Percentiles rank a stretch among this genome's conserved stretches.
These are phyloP conservation scores for Heterodera carotae DNA, from an alignment of 1,140 invertebrate genomes.

Conservation along the genomic window DNA sequence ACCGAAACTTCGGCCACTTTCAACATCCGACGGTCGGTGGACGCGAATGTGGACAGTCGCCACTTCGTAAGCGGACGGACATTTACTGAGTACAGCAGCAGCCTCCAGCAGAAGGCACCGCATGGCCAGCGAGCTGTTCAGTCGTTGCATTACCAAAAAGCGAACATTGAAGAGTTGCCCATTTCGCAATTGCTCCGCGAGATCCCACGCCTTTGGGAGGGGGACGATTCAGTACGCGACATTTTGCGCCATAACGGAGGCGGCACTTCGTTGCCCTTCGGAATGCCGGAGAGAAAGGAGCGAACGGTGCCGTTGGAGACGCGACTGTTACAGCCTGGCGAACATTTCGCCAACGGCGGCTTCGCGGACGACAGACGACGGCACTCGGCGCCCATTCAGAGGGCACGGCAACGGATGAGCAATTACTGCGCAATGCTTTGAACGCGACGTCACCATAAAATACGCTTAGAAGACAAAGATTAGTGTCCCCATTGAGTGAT, in stretches of 20 bases:
- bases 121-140: not conserved
- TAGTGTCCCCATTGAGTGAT: no score
- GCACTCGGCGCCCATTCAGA: conserved; percentile 29
- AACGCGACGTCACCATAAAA: not conserved
- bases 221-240: conserved; percentile 3
- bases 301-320: conserved; percentile 39
- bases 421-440: conserved; percentile 47
- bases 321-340: conserved; percentile 36
- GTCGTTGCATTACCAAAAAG: conserved; percentile 19
- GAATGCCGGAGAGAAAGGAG: not conserved
- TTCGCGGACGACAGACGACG: conserved; percentile 12
- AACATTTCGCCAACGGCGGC: conserved; percentile 15
- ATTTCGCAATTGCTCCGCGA: conserved; percentile 30
- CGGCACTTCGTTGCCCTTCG: not conserved
- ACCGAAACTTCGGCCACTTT: not conserved
- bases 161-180: conserved; percentile 40
- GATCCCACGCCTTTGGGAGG: conserved; percentile 17
- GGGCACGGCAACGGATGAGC: conserved; percentile 37
- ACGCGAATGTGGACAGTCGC: not conserved
- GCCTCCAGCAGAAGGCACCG: not conserved
- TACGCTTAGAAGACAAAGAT: not conserved
- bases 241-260: conserved; percentile 8
- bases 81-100: not conserved
- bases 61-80: not conserved
- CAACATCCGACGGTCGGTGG: not conserved